phyloP scores from a whole-genome alignment of 2,113 vertebrate species.

The Rafetus swinhoei region DNA sequence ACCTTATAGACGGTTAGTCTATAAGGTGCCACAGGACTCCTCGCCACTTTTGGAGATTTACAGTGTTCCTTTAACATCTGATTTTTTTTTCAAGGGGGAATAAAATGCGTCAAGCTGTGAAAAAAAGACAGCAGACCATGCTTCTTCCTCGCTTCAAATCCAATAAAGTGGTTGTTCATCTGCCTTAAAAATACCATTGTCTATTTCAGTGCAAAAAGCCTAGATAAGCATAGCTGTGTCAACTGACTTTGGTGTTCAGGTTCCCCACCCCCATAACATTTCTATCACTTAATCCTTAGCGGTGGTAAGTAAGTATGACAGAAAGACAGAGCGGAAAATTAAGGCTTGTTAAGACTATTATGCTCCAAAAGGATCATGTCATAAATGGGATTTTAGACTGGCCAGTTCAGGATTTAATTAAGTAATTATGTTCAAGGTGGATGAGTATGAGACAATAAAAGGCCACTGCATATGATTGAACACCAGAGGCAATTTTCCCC shows the following conservation, averaged over 20 bases:
- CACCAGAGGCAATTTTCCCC: constrained; percentile 24
- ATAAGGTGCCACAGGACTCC: too few relatives aligned
- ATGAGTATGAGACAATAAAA: constrained; percentile 53
- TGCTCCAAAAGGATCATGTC: constrained; percentile 71
- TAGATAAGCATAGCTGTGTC: constrained; percentile 3
- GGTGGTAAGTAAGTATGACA: constrained; percentile 74
- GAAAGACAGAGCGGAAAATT: constrained; percentile 77
- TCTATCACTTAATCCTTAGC: constrained; percentile 74
- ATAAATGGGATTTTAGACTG: constrained; percentile 69
- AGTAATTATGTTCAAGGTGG: constrained; percentile 65
- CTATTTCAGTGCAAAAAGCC: constrained; percentile 25
- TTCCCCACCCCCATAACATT: constrained; percentile 44
- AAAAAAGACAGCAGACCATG: neutral
- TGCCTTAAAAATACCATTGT: neutral
- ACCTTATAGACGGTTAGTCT: too few relatives aligned
- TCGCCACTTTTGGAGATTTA: neutral
- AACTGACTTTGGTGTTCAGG: neutral
- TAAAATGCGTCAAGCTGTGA: neutral
- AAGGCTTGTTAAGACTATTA: constrained; percentile 72
- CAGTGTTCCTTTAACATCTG: neutral
- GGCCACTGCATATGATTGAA: constrained; percentile 5
- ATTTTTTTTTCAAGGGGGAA: neutral
- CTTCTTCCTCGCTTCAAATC: neutral
- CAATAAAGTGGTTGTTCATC: neutral
- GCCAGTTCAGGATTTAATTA: constrained; percentile 69